Evolutionary conservation across 1,140 invertebrate genomes (phyloP).

Genomic region (Drosophila elegans): DNA sequence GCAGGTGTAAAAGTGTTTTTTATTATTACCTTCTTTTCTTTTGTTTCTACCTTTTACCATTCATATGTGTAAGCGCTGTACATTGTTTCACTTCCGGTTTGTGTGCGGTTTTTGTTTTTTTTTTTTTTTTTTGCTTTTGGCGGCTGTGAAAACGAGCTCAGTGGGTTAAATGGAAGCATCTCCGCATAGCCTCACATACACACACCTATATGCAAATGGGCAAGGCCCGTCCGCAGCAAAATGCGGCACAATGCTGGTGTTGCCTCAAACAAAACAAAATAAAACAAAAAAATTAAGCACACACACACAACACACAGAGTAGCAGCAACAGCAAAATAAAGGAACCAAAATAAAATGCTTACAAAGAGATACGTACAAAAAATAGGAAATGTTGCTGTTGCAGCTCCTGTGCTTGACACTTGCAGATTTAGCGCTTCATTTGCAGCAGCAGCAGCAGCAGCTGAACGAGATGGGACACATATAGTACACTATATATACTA

Average conservation of each 20-base stretch:
- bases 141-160: constrained; percentile 62
- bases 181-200: constrained; percentile 17
- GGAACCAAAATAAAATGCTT: constrained; percentile 40
- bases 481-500: neutral
- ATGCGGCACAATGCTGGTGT: constrained; percentile 44
- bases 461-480: constrained; percentile 23
- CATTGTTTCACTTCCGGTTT: constrained; percentile 62
- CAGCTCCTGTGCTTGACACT: constrained; percentile 68
- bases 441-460: constrained; percentile 56
- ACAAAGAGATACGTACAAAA: constrained; percentile 36
- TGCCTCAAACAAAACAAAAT: constrained; percentile 40
- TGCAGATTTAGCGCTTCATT: constrained; percentile 74
- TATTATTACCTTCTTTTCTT: constrained; percentile 9
- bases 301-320: constrained; percentile 17
- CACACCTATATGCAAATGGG: constrained; percentile 60
- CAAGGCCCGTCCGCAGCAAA: constrained; percentile 59
- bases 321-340: constrained; percentile 24
- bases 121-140: constrained; percentile 45
- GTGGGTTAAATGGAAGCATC: constrained; percentile 75
- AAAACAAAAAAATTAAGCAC: constrained; percentile 55
- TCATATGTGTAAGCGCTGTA: constrained; percentile 12
- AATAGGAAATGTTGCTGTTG: constrained; percentile 33
- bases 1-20: constrained; percentile 44
- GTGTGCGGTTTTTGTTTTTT: constrained; percentile 26
- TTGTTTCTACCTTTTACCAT: neutral